phyloP scores from a whole-genome alignment of 2,113 vertebrate species.

The Megaceryle torquata region DNA sequence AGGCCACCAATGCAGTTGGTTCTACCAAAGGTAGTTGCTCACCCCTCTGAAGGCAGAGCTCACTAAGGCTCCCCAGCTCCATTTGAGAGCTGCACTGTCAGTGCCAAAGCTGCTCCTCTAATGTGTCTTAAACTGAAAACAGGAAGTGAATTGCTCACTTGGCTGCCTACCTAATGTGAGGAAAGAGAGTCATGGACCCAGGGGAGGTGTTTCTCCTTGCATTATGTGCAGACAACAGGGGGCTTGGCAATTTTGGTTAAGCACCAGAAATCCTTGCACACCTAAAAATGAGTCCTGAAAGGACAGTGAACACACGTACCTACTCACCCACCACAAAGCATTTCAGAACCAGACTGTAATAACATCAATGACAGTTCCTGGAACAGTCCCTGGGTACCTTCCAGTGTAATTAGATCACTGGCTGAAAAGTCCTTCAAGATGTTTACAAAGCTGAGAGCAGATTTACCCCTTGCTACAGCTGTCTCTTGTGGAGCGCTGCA shows the following conservation, averaged over 20 bases:
- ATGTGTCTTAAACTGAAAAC: not conserved
- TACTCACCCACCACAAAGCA: rapidly evolving
- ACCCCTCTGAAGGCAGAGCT: not conserved
- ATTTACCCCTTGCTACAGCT: not conserved
- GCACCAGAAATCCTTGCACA: not conserved
- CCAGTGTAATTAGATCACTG: not conserved
- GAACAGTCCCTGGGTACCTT: not conserved
- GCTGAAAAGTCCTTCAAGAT: not conserved
- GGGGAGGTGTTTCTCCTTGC: not conserved
- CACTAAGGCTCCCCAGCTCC: not conserved
- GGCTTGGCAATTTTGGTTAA: not conserved
- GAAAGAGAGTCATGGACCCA: not conserved
- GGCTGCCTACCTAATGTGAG: not conserved
- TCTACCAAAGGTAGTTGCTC: not conserved
- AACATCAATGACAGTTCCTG: not conserved
- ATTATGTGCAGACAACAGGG: not conserved
- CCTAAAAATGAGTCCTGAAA: not conserved
- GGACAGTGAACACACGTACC: not conserved
- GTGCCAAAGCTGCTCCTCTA: not conserved
- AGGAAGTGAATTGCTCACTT: slow-evolving; percentile 20
- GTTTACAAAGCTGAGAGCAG: not conserved
- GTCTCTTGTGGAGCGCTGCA: not conserved
- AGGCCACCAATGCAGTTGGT: not conserved
- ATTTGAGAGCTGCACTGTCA: not conserved
- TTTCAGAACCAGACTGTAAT: not conserved